Conservation (phyloP, 2,888 invertebrate species). For the Salticus scenicus region DNA sequence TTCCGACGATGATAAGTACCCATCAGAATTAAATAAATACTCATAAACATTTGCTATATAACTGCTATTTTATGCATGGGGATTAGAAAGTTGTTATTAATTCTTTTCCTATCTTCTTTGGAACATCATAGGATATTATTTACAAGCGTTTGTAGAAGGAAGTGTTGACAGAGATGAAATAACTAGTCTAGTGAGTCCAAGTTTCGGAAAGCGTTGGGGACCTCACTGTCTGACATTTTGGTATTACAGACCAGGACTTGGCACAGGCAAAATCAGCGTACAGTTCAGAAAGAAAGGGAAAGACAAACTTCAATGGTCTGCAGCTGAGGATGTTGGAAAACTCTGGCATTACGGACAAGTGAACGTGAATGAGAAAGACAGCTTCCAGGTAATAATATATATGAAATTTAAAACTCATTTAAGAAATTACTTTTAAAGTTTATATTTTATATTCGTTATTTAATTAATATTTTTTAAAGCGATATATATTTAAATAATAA, state of each 20-base stretch:
- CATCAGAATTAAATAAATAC: too few species aligned
- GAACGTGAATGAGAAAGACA: slow-evolving; percentile 1
- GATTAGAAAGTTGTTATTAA: too few species aligned
- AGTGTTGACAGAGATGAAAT: neutral
- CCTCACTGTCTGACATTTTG: slow-evolving; percentile 61
- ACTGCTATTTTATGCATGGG: too few species aligned
- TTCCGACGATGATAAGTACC: too few species aligned
- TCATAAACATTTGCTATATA: too few species aligned
- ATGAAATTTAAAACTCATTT: too few species aligned
- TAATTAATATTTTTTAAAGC: too few species aligned
- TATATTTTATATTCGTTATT: too few species aligned
- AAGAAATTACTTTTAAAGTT: too few species aligned
- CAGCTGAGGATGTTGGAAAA: slow-evolving; percentile 36
- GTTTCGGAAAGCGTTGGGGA: slow-evolving; percentile 24
- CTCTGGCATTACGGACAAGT: slow-evolving; percentile 61
- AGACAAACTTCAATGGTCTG: slow-evolving; percentile 29
- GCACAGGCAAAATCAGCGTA: slow-evolving; percentile 47
- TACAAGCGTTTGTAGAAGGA: slow-evolving; percentile 43
- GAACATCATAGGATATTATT: slow-evolving; percentile 34
- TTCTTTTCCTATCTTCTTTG: neutral
- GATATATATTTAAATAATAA: too few species aligned
- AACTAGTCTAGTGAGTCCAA: slow-evolving; percentile 43
- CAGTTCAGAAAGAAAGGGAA: neutral
- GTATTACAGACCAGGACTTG: slow-evolving; percentile 56
- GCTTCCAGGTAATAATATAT: slow-evolving; percentile 33